Percentiles rank a stretch among this genome's conserved stretches.
phyloP scores from a whole-genome alignment of 2,888 invertebrate genomes.

The Urechis unicinctus region DNA sequence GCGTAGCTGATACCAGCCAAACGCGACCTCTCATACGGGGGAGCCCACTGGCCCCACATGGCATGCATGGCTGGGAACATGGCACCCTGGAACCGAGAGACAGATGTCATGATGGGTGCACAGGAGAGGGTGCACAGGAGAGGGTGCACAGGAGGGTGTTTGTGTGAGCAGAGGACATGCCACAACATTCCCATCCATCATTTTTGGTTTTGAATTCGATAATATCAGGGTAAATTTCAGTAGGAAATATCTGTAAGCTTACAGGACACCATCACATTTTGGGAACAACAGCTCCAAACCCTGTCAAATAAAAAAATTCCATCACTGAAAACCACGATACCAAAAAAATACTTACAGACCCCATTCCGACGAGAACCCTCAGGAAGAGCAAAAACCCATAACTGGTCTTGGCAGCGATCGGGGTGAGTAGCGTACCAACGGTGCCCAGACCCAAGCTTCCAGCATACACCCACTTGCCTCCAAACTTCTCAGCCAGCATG shows the following conservation, averaged over 20 bases:
- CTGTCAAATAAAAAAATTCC: no score
- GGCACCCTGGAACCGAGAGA: conserved; percentile 49
- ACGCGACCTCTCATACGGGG: conserved; percentile 63
- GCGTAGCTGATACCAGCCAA: conserved; percentile 24
- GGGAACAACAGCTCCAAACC: no score
- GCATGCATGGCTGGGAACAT: conserved; percentile 89
- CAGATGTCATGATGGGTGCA: not conserved
- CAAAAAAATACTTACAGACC: conserved; percentile 30
- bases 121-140: no score
- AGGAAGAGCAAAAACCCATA: conserved; percentile 25
- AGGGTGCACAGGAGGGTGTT: no score
- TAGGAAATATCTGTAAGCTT: no score
- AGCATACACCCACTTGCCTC: conserved; percentile 37
- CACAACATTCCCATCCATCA: no score
- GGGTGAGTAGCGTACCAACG: conserved; percentile 27
- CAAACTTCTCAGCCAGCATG: conserved; percentile 25
- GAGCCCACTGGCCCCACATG: conserved; percentile 84
- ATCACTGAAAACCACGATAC: no score
- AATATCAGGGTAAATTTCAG: no score
- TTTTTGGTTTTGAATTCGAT: no score
- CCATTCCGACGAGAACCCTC: conserved; percentile 26
- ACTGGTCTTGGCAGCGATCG: conserved; percentile 24
- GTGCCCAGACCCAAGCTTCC: conserved; percentile 26
- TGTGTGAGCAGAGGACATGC: no score
- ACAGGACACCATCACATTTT: no score